Percentiles rank a stretch among this genome's conserved stretches.
phyloP scores from a whole-genome alignment of 1,140 invertebrate genomes.

The Drosophila ercepeae region DNA sequence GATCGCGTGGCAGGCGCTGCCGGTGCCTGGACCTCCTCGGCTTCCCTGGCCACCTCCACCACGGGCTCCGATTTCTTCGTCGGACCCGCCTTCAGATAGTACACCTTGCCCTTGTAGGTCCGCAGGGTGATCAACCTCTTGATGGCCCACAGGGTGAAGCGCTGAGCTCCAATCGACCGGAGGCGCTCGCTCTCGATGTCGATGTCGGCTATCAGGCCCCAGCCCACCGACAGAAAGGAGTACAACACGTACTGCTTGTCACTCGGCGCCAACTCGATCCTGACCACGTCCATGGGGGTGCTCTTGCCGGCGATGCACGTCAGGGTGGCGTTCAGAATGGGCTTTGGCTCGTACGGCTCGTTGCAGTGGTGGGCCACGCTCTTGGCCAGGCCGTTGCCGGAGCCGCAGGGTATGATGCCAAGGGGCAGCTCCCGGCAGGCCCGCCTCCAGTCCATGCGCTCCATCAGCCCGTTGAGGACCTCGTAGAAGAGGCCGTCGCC shows the following conservation, averaged over 20 bases:
- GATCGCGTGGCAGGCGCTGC: neutral
- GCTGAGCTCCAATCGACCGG: constrained; percentile 92
- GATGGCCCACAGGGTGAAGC: constrained; percentile 96
- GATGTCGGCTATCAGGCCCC: constrained; percentile 98
- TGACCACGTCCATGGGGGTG: constrained; percentile 93
- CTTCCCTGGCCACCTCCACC: constrained; percentile 3
- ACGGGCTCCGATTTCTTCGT: constrained; percentile 34
- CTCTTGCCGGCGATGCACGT: constrained; percentile 91
- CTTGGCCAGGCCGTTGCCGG: constrained; percentile 96
- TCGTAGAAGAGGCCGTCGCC: constrained; percentile 98
- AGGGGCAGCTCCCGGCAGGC: constrained; percentile 91
- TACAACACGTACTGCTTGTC: constrained; percentile 87
- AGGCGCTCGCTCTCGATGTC: constrained; percentile 98
- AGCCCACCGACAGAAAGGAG: constrained; percentile 96
- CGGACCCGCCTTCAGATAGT: constrained; percentile 85
- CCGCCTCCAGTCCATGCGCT: constrained; percentile 92
- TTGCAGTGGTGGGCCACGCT: constrained; percentile 91
- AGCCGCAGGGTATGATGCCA: constrained; percentile 96
- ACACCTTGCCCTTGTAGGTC: constrained; percentile 89
- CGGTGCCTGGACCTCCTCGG: neutral
- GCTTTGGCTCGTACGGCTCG: constrained; percentile 92
- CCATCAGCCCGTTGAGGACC: constrained; percentile 95
- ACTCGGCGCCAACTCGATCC: constrained; percentile 89
- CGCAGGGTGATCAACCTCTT: constrained; percentile 90
- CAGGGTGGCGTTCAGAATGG: constrained; percentile 91